These are phyloP conservation scores for Drosophila guanche DNA, from an alignment of 1,140 invertebrate genomes.

Conservation along the genomic window DNA sequence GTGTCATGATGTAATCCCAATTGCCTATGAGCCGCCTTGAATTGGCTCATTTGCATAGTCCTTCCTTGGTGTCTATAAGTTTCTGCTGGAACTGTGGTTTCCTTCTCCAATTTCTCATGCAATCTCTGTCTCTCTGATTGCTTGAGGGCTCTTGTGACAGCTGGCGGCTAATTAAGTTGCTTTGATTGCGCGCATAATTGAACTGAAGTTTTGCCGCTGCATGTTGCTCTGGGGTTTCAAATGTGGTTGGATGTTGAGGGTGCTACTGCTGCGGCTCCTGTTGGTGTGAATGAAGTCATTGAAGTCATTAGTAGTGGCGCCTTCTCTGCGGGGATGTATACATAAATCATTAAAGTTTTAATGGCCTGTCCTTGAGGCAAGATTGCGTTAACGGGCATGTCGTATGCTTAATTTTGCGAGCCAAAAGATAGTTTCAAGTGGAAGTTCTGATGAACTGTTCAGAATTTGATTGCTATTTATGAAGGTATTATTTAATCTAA, in stretches of 20 bases:
- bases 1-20: conserved; percentile 20
- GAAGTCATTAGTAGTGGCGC: conserved; percentile 37
- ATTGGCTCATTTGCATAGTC: conserved; percentile 43
- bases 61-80: conserved; percentile 1
- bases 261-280: conserved; percentile 5
- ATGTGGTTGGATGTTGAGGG: neutral
- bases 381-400: neutral
- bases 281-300: conserved; percentile 34
- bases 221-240: conserved; percentile 3
- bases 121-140: conserved; percentile 2
- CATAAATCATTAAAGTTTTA: conserved; percentile 42
- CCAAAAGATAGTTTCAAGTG: neutral
- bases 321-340: conserved; percentile 8
- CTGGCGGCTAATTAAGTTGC: conserved; percentile 51
- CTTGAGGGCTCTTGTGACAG: conserved; percentile 20
- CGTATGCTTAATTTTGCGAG: too few relatives aligned
- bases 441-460: neutral
- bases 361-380: conserved; percentile 1
- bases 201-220: conserved; percentile 18
- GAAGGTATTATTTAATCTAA: too few relatives aligned
- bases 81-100: neutral
- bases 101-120: neutral
- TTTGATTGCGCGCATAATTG: conserved; percentile 32
- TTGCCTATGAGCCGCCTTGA: neutral
- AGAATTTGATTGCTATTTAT: too few relatives aligned